Evolutionary conservation across 2,888 invertebrate species (phyloP), one percentile per base, ranked within the genome.

Genomic region (Amorpha juglandis): DNA sequence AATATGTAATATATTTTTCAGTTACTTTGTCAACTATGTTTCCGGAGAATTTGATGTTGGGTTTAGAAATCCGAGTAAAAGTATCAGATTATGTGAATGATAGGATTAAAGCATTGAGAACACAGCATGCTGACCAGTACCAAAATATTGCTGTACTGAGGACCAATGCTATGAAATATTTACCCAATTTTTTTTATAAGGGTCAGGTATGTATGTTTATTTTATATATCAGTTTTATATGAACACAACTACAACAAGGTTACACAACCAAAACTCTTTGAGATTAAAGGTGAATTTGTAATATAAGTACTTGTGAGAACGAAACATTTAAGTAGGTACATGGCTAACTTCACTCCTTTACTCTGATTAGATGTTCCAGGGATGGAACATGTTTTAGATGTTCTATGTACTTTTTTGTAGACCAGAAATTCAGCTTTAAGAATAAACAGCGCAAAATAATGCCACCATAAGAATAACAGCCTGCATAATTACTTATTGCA

Each of bases 21-120:
- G 98, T 99, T 62, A 96, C 97, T n/a, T 88, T 99, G 50, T 97
- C 99, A 0, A 94, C 97, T 66, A 95, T 99, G 95, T 99, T 97
- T 92, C 99, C 99, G 0, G 95, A 98, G 0, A 96, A 94, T 63
- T 90, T 98, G 67, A 97, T 98, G 91, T 91, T 99, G 63, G 99
- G 99, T 35, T 95, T 99, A 95, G 99, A 99, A 93, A 99, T 99
- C 72, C 94, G 99, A 68, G 98, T 99, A 0, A 99, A 99, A 93
- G 99, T 99, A 0, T 98, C 99, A 0, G 98, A 99, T 86, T 99
- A 99, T 94, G 99, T 99, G 0, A 97, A 97, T 93, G 99, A 99
- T 83, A 95, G 98, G 74, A 98, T 99, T 63, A 95, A 96, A 75
- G 99, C 99, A 0, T 91, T 99, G 65, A 93, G 99, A 68, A 91